phyloP scores from a whole-genome alignment of 35 echinoderm and acorn worm genomes.

The Diadema setosum region DNA sequence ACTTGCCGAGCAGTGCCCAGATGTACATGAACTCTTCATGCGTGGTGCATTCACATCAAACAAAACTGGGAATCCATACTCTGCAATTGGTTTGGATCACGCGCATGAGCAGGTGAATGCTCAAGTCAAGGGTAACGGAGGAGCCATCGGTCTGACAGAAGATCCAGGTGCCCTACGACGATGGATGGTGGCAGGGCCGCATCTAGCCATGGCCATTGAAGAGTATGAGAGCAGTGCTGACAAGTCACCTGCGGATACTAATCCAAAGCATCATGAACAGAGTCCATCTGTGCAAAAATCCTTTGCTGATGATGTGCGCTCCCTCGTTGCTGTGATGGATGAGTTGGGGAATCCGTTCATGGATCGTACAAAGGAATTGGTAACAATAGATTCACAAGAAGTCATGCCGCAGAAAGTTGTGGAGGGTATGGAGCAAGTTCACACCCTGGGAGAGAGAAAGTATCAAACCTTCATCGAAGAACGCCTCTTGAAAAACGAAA shows the following conservation, averaged over 20 bases:
- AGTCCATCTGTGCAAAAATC: not conserved
- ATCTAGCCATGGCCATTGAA: not conserved
- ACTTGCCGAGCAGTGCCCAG: not conserved
- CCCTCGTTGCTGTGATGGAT: not conserved
- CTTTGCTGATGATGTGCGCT: not conserved
- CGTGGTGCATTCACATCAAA: constrained; percentile 32
- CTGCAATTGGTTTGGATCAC: constrained; percentile 16
- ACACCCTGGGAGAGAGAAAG: not conserved
- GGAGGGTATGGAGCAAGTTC: not conserved
- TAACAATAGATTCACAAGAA: not conserved
- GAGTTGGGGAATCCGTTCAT: constrained; percentile 35
- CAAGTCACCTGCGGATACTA: too few species aligned
- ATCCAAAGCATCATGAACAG: constrained; percentile 8
- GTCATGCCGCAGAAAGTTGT: not conserved
- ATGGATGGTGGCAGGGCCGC: constrained; percentile 23
- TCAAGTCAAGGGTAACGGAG: not conserved
- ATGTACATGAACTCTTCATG: constrained; percentile 32
- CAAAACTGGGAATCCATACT: constrained; percentile 18
- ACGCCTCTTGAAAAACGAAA: not conserved
- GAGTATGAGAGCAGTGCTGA: not conserved
- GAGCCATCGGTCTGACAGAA: not conserved
- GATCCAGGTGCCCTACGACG: constrained; percentile 9
- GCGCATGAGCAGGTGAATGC: constrained; percentile 30
- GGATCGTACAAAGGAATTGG: not conserved
- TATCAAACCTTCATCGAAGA: constrained; percentile 30